Evolutionary conservation across 2,797 vertebrate species (phyloP).

Genomic region (Urosaurus nigricauda): DNA sequence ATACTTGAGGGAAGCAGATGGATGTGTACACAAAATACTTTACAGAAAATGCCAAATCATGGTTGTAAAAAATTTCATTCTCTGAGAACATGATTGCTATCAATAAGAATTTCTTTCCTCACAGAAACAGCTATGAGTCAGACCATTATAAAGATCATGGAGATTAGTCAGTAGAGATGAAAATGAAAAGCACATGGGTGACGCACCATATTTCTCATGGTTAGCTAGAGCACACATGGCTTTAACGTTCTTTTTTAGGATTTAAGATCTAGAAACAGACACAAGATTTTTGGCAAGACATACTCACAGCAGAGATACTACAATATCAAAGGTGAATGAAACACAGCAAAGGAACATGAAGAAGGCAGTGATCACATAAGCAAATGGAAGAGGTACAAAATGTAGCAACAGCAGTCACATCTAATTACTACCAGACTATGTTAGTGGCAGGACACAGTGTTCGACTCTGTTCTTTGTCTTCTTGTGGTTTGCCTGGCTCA

Average conservation of each 20-base stretch:
- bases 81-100: conserved; percentile 47
- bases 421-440: conserved; percentile 50
- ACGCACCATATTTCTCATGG: conserved; percentile 50
- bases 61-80: conserved; percentile 26
- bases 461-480: conserved; percentile 55
- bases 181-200: conserved; percentile 65
- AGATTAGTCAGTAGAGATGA: conserved; percentile 51
- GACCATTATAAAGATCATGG: conserved; percentile 48
- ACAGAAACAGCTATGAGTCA: conserved; percentile 69
- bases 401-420: conserved; percentile 44
- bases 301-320: conserved; percentile 55
- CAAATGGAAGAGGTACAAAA: conserved; percentile 7
- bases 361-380: conserved; percentile 10
- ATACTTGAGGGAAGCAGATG: conserved; percentile 45
- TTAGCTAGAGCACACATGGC: conserved; percentile 33
- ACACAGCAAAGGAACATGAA: conserved; percentile 32
- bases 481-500: conserved; percentile 67
- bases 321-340: conserved; percentile 45
- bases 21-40: conserved; percentile 39
- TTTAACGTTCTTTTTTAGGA: neutral
- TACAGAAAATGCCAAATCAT: conserved; percentile 40
- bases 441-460: conserved; percentile 19
- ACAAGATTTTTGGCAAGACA: conserved; percentile 60
- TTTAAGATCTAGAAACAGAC: conserved; percentile 46
- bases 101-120: conserved; percentile 57